Base-by-base conservation (phyloP, 2,797 vertebrate genomes). In the Pangasius macronema region DNA sequence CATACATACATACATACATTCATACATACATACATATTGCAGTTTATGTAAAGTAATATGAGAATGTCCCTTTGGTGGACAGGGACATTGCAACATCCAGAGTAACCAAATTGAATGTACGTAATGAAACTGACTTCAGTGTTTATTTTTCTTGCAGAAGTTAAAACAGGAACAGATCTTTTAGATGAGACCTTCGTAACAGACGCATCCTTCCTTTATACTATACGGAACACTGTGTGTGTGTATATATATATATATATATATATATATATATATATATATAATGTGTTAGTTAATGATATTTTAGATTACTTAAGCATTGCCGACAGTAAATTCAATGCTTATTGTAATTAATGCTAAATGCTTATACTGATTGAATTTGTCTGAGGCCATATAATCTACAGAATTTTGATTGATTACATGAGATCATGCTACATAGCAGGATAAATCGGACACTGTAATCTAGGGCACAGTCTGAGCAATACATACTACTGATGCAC, bases 391-490 rank as follows among this genome's bases (percentile, higher is more conserved):
- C 10, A 61, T 53, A 61, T 87, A 2, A 86, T 6, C 42, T 39
- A 49, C 18, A 72, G 59, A 8, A 51, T 51, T 86, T 72, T 79
- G 70, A 81, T 75, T 83, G 65, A 61, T 67, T 13, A 20, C 49
- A 84, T 76, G 55, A 63, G 51, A 76, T 65, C 36, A 76, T 77
- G 27, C 61, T 33, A 36, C 46, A 59, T 10, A 42, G 14, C 33
- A 63, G 84, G 49, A 88, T 85, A 81, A 80, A 51, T 79, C 39
- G 82, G 83, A 73, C 36, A 68, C 51, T 24, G n/a, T 67, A 72
- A 82, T 73, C 39, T 82, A 80, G 87, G 27, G 24, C 86, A 86
- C 36, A 67, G 18, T 86, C 42, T 83, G 80, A 87, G 88, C 80
- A 88, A 70, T 82, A 39, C 4, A 36, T 46, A 27, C 20, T 30